Conservation (phyloP, 1,140 invertebrate species). For the Drosophila ohnishii region DNA sequence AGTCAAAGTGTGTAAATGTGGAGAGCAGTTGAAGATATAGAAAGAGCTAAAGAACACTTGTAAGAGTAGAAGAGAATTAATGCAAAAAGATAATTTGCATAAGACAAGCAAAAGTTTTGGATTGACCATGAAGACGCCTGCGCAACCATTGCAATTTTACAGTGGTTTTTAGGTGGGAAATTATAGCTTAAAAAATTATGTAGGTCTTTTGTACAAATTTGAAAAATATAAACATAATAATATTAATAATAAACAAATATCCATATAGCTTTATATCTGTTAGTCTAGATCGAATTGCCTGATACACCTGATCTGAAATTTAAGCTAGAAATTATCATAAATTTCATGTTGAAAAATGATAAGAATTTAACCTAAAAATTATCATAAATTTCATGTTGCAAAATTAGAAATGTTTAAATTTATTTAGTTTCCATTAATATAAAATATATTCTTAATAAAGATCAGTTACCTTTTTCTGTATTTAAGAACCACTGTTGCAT, state of each 20-base stretch:
- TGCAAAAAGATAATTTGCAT: conserved; percentile 63
- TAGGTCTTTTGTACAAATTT: neutral
- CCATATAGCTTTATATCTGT: too few relatives aligned
- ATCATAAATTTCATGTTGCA: too few relatives aligned
- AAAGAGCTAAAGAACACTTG: conserved; percentile 26
- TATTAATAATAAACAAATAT: too few relatives aligned
- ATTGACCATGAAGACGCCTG: conserved; percentile 58
- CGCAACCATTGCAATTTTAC: conserved; percentile 22
- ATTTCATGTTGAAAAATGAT: too few relatives aligned
- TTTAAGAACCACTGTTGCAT: conserved; percentile 17
- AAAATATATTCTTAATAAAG: neutral
- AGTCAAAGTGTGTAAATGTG: conserved; percentile 29
- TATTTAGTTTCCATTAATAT: too few relatives aligned
- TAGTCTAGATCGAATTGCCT: too few relatives aligned
- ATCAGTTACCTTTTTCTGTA: neutral
- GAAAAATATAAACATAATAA: too few relatives aligned
- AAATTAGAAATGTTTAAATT: too few relatives aligned
- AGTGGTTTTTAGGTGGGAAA: neutral
- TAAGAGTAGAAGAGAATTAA: conserved; percentile 45
- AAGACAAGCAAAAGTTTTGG: conserved; percentile 51
- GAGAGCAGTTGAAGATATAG: conserved; percentile 2
- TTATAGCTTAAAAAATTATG: rapidly evolving
- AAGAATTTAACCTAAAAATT: too few relatives aligned
- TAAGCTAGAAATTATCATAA: too few relatives aligned
- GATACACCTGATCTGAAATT: too few relatives aligned